phyloP scores from a whole-genome alignment of 2,797 vertebrate genomes.

The Thaleichthys pacificus region DNA sequence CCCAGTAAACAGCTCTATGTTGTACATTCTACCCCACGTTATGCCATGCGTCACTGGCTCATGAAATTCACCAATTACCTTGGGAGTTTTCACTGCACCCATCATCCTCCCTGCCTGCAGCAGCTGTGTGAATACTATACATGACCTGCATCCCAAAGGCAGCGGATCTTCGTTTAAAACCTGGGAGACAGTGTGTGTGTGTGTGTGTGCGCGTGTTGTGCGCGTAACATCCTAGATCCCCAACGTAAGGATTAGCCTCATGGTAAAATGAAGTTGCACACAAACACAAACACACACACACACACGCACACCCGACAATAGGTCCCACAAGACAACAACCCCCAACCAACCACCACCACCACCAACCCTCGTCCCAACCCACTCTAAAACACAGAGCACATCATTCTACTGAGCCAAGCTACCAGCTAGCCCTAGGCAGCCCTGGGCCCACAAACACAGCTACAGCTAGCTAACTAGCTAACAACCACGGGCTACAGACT shows the following conservation, averaged over 20 bases:
- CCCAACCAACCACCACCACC: no score
- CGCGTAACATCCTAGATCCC: no score
- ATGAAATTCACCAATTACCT: conserved; percentile 78
- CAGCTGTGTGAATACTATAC: conserved; percentile 47
- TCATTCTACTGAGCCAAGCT: conserved; percentile 74
- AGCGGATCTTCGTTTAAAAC: conserved; percentile 18
- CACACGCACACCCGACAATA: no score
- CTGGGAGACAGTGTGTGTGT: not conserved
- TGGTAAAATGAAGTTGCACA: no score
- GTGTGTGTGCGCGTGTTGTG: not conserved
- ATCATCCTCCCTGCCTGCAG: conserved; percentile 48
- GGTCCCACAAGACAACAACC: no score
- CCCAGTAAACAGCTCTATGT: conserved; percentile 42
- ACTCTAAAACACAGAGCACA: conserved; percentile 67
- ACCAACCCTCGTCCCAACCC: no score
- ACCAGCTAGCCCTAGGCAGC: not conserved
- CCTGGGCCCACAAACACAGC: not conserved
- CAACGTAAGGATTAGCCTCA: no score
- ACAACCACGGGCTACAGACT: conserved; percentile 64
- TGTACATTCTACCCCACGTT: conserved; percentile 54
- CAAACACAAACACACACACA: no score
- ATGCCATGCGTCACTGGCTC: conserved; percentile 68
- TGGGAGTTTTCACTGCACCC: conserved; percentile 49
- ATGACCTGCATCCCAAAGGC: conserved; percentile 49
- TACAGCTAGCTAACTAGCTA: conserved; percentile 64